Evolutionary conservation across 1,140 invertebrate species (phyloP).

Genomic region (Schlechtendalia chinensis): DNA sequence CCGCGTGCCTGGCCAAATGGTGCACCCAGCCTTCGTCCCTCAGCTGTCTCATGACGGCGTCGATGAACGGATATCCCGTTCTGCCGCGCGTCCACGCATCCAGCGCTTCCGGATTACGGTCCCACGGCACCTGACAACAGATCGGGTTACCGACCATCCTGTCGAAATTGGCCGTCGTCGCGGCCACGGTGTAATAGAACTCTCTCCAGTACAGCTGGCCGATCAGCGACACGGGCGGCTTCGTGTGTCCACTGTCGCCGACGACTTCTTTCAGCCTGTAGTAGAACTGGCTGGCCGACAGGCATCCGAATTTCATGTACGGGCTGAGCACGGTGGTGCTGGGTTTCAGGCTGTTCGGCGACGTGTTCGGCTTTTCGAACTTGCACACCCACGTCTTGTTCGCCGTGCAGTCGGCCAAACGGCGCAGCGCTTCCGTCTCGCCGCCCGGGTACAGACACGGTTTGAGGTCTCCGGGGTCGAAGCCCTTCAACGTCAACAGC

Average conservation of each 20-base stretch:
- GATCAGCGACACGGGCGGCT: slow-evolving; percentile 63
- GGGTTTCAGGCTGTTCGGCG: slow-evolving; percentile 68
- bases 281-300: slow-evolving; percentile 68
- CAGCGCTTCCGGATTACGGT: slow-evolving; percentile 63
- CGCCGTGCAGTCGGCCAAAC: slow-evolving; percentile 63
- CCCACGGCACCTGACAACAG: slow-evolving; percentile 73
- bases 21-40: slow-evolving; percentile 75
- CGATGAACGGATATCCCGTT: slow-evolving; percentile 77
- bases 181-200: slow-evolving; percentile 71
- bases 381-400: slow-evolving; percentile 69
- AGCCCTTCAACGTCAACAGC: slow-evolving; percentile 56
- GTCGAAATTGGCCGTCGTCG: slow-evolving; percentile 71
- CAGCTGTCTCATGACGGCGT: slow-evolving; percentile 75
- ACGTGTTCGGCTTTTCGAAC: slow-evolving; percentile 74
- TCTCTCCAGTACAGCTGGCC: slow-evolving; percentile 75
- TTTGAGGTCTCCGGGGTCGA: slow-evolving; percentile 57
- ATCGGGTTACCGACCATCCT: slow-evolving; percentile 69
- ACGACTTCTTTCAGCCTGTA: slow-evolving; percentile 63
- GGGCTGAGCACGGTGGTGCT: slow-evolving; percentile 74
- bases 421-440: slow-evolving; percentile 67
- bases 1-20: slow-evolving; percentile 71
- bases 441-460: slow-evolving; percentile 65
- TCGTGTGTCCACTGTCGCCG: slow-evolving; percentile 59
- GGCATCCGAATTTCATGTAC: slow-evolving; percentile 72
- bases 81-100: slow-evolving; percentile 68